Base-by-base conservation (phyloP, 2,797 vertebrate species). In the Choloepus didactylus region DNA sequence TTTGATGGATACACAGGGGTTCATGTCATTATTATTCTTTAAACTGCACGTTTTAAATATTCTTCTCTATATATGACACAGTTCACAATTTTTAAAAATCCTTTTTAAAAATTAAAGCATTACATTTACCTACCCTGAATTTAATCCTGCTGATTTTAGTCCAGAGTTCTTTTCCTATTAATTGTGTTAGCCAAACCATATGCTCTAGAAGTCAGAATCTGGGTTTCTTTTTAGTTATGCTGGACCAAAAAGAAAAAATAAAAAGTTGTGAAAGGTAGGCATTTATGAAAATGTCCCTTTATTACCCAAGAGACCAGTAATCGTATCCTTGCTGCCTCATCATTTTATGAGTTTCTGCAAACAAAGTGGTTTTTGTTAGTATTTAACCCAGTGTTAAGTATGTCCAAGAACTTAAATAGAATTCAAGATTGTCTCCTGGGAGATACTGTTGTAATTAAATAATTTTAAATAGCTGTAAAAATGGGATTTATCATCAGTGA, bases 331-430 rank as follows among this genome's bases (percentile, higher is more conserved):
- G 90, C 96, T 97, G 86, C 84, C 88, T 97, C 94, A 97, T 97
- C 88, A 95, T 97, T 97, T 96, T 94, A 87, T 95, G 88, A 96
- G 86, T 97, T 97, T 96, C 96, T 97, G 72, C 95, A 94, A 97
- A 96, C 81, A 97, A 95, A 96, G 94, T 97, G 67, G 41, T 97
- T 97, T 95, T 97, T 97, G 92, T 98, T 94, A 96, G 91, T 92
- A 70, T 97, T 97, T 98, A 94, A 93, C 94, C 93, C 97, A 98
- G 94, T 97, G 92, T 98, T 98, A 98, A 98, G 96, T 96, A 94
- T 62, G 73, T 97, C 93, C 93, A 97, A 97, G 95, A 95, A 87
- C 90, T 75, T 92, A 60, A 98, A 95, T 93, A 92, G 88, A 94
- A 97, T 97, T 97, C 93, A 92, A 73, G 64, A 11, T 70, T 96